phyloP scores from a whole-genome alignment of 2,113 vertebrate genomes.

The Gymnorhina tibicen region DNA sequence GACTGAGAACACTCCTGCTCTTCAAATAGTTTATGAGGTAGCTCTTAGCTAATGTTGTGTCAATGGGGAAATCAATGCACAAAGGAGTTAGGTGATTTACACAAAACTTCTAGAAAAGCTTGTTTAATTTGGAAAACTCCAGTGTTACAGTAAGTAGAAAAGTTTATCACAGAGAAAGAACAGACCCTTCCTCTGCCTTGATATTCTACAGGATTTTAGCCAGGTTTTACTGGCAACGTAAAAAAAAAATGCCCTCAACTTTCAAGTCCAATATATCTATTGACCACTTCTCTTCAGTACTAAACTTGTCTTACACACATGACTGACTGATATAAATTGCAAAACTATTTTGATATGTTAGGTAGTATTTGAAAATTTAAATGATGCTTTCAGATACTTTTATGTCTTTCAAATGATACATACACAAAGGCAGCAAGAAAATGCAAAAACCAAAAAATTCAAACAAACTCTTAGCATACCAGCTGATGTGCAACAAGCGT shows the following conservation, averaged over 20 bases:
- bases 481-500: not conserved
- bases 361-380: not conserved
- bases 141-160: not conserved
- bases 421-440: not conserved
- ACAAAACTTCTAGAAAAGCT: not conserved
- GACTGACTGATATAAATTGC: not conserved
- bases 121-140: not conserved
- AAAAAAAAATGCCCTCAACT: not conserved
- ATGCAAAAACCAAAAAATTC: not conserved
- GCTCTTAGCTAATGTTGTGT: not conserved
- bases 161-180: not conserved
- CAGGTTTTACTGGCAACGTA: not conserved
- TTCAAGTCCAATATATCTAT: not conserved
- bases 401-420: not conserved
- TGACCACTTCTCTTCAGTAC: not conserved
- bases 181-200: not conserved
- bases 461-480: not conserved
- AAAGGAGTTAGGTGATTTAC: not conserved
- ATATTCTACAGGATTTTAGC: not conserved
- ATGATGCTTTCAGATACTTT: not conserved
- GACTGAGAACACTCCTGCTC: not conserved
- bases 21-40: not conserved
- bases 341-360: not conserved
- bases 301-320: not conserved
- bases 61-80: accelerated